Base-by-base conservation (phyloP, 1,140 invertebrate genomes). In the Ectropis grisescens region DNA sequence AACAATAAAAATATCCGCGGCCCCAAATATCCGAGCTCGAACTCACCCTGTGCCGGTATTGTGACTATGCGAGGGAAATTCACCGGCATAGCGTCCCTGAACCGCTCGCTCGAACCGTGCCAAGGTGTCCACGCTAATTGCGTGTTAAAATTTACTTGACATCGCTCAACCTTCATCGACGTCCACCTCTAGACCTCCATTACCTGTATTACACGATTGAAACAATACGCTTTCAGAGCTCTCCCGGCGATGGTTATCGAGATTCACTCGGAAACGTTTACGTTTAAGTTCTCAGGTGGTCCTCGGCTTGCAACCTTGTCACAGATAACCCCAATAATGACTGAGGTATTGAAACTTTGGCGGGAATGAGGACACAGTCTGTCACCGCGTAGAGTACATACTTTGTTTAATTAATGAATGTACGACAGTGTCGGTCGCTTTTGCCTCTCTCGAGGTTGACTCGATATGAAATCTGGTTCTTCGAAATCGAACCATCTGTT, bases 91-190 rank as follows among this genome's bases (percentile, higher is more conserved):
- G 28, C 37, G 57, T 59, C 55, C 55, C 45, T 65, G 49, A 65
- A 55, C 47, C 50, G 53, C 33, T 41, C 47, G 48, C 44, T 37
- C 46, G 57, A 76, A 70, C 50, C 52, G 66, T 74, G 70, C 62
- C 69, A 79, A 76, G 65, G 70, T 64, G 54, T 66, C 53, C 56
- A 58, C 67, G 64, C 61, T 69, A 76, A 76, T 79, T 71, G 67
- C 70, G 67, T 79, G 69, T 70, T 74, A 76, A 72, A 80, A 66
- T 76, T 80, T 62, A 76, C 69, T 67, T 67, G 69, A 74, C 71
- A 62, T 69, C 66, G 54, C 46, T 66, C 57, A 75, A 67, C 74
- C 68, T 75, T 75, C 64, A 42, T 40, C 42, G 35, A 37, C 40
- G 47, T n/a, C n/a, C n/a, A n/a, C n/a, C n/a, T n/a, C 16, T 19